phyloP scores from a whole-genome alignment of 2,113 vertebrate species.

The Hassar affinis region DNA sequence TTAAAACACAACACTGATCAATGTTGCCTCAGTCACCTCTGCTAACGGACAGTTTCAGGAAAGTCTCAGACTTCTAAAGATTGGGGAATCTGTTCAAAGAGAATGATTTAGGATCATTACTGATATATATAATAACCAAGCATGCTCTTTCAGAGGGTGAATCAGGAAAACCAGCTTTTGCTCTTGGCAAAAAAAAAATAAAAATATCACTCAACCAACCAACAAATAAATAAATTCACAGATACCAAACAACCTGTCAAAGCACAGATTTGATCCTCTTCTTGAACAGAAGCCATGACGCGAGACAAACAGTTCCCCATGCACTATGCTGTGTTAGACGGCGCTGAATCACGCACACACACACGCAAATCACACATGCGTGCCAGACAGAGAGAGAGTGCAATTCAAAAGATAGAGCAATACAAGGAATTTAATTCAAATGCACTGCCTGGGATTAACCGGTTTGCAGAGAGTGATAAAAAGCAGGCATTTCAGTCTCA shows the following conservation, averaged over 20 bases:
- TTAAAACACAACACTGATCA: neutral
- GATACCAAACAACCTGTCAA: neutral
- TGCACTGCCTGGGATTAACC: neutral
- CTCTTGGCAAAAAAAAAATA: neutral
- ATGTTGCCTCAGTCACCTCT: neutral
- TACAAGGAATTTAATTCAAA: neutral
- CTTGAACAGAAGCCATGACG: neutral
- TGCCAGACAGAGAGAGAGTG: neutral
- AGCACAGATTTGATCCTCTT: neutral
- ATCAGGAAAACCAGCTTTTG: neutral
- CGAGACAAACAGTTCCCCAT: neutral
- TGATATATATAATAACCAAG: neutral
- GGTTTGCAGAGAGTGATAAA: neutral
- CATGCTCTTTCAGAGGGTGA: neutral
- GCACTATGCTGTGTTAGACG: neutral
- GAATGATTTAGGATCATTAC: neutral
- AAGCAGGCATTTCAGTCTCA: neutral
- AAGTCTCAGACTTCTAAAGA: neutral
- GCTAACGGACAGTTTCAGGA: neutral
- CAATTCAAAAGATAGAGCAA: neutral
- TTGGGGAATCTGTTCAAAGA: neutral
- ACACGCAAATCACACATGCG: slow-evolving; percentile 12
- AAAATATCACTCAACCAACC: neutral
- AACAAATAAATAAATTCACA: neutral
- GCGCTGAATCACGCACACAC: slow-evolving; percentile 3